Evolutionary conservation across 2,888 invertebrate genomes (phyloP).

Genomic region (Heliconius erato): DNA sequence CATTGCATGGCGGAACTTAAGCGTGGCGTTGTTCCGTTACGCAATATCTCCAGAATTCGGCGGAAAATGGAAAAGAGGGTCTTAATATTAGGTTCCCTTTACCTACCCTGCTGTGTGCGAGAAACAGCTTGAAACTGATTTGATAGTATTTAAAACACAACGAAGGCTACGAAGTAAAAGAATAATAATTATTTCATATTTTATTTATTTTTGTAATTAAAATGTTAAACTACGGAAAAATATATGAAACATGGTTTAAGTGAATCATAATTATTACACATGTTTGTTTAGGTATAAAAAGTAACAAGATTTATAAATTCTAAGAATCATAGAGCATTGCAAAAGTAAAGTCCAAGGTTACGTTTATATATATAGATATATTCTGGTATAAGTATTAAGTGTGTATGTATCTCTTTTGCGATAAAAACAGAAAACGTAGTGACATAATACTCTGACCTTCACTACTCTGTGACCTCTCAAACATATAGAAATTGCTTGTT

Average conservation of each 20-base stretch:
- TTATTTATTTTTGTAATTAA: neutral
- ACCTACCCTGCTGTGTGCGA: too few relatives aligned
- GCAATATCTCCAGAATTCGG: too few relatives aligned
- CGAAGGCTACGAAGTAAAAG: too few relatives aligned
- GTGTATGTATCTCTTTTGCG: neutral
- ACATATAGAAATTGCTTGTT: neutral
- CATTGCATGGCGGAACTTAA: too few relatives aligned
- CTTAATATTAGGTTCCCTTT: neutral
- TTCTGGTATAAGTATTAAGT: too few relatives aligned
- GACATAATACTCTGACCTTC: neutral
- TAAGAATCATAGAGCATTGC: neutral
- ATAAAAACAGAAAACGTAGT: neutral
- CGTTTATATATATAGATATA: neutral
- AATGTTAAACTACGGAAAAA: neutral
- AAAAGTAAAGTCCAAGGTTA: conserved; percentile 2
- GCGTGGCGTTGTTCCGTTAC: too few relatives aligned
- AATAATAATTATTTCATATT: neutral
- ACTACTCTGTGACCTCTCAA: neutral
- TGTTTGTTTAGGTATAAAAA: neutral
- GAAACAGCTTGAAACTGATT: neutral
- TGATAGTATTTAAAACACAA: too few relatives aligned
- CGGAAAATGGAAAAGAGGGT: too few relatives aligned
- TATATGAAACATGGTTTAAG: neutral
- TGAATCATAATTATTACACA: neutral
- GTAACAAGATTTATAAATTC: neutral